Base-by-base conservation (phyloP, 2,113 vertebrate genomes). In the Muntiacus muntjak region DNA sequence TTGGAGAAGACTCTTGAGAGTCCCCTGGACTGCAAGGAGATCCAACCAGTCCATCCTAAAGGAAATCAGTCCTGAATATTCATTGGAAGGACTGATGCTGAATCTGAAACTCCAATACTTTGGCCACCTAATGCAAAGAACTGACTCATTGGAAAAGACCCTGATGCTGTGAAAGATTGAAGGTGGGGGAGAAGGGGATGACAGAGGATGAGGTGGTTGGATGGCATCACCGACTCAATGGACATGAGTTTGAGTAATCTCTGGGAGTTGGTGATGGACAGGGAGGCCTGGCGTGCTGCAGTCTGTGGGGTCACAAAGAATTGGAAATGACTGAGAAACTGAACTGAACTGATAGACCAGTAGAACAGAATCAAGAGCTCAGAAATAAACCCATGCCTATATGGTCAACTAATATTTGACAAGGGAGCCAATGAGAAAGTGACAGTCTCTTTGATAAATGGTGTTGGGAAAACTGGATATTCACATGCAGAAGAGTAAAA, bases 231-330 rank as follows among this genome's bases (percentile, higher is more conserved):
- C 2, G 0, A 71, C n/a, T 36, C 64, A 36, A 21, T 71, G 17
- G 64, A 71, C 64, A 71, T 71, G n/a, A 71, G 64, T 11, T 71
- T 71, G 64, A 19, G 23, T 9, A 71, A 40, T 5, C 67, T 71
- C n/a, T 0, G 0, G 19, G 67, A 23, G 5, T 71, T 71, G 67
- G n/a, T 40, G 19, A 40, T 71, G 5, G n/a, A 71, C 19, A 71
- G n/a, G 9, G 67, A 71, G 21, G n/a, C 9, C 19, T 71, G 67
- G n/a, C 5, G 0, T 71, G 9, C 67, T 71, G n/a, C 67, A 71
- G n/a, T 40, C 67, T 19, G 11, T 71, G 67, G 67, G 19, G n/a
- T 12, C 10, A 3, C 67, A 71, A 71, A 71, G n/a, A 71, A 10
- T 23, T 71, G n/a, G 67, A 71, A n/a, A 71, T 0, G 0, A 36